Conservation (phyloP, 2,113 vertebrate species). For the Ophthalmolycus amberensis region DNA sequence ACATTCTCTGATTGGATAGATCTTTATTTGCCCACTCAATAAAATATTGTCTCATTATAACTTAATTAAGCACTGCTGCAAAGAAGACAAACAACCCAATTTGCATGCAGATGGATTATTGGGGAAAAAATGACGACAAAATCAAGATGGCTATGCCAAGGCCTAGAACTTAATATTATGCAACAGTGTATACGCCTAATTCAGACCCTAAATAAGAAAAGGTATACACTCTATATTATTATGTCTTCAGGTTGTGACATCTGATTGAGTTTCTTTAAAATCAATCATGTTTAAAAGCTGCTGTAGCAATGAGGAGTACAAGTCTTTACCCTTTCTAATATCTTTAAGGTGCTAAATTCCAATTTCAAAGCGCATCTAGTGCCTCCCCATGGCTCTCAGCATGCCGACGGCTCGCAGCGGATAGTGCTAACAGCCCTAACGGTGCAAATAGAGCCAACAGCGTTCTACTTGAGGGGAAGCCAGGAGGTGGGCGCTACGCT, state of each 20-base stretch:
- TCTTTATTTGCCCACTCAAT: slow-evolving; percentile 8
- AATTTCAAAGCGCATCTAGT: background rate
- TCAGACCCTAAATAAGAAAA: slow-evolving; percentile 1
- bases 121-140: background rate
- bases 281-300: background rate
- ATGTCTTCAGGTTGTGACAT: background rate
- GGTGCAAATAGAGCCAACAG: background rate
- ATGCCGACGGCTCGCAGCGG: background rate
- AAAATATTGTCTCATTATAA: slow-evolving; percentile 6
- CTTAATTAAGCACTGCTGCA: background rate
- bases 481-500: background rate
- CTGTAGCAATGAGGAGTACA: background rate
- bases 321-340: background rate
- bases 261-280: background rate
- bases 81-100: background rate
- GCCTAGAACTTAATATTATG: background rate
- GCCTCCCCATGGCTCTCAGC: background rate
- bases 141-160: background rate
- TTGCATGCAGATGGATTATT: background rate
- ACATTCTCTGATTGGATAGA: background rate
- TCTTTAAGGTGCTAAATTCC: background rate
- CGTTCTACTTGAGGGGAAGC: background rate
- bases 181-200: background rate
- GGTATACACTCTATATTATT: background rate
- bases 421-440: background rate